These are phyloP conservation scores for Proisotoma minuta DNA, from an alignment of 2,888 invertebrate species.

Conservation along the genomic window DNA sequence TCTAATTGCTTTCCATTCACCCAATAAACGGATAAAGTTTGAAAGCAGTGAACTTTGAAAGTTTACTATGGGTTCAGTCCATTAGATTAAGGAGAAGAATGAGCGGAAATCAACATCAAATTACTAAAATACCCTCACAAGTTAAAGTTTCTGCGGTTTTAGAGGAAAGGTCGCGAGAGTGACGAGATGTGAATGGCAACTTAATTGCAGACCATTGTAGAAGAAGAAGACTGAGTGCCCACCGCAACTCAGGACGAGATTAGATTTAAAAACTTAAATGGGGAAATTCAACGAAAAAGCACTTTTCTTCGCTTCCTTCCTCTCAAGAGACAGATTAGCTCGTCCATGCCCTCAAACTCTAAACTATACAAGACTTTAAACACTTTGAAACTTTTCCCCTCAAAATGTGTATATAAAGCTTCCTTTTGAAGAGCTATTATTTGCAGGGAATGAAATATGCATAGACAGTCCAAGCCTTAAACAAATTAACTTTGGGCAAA, in stretches of 20 bases:
- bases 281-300: constrained; percentile 40
- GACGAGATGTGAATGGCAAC: constrained; percentile 39
- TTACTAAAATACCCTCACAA: constrained; percentile 15
- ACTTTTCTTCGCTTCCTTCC: constrained; percentile 22
- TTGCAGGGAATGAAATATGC: too few species aligned
- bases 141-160: constrained; percentile 33
- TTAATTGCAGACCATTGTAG: constrained; percentile 47
- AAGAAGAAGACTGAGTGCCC: constrained; percentile 12
- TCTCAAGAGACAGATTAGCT: constrained; percentile 16
- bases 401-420: too few species aligned
- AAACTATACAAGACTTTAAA: too few species aligned
- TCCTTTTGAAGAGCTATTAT: too few species aligned
- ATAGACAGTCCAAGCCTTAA: constrained; percentile 3
- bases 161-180: neutral
- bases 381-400: too few species aligned
- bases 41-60: too few species aligned
- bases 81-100: constrained; percentile 5
- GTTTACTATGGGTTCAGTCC: too few species aligned
- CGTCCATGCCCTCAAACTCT: neutral
- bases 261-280: constrained; percentile 47
- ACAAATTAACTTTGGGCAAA: constrained; percentile 30
- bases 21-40: too few species aligned
- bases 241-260: constrained; percentile 23
- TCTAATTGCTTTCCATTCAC: too few species aligned
- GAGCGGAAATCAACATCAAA: constrained; percentile 9